Evolutionary conservation across 1,140 invertebrate species (phyloP).

Genomic region (Euura lappo): DNA sequence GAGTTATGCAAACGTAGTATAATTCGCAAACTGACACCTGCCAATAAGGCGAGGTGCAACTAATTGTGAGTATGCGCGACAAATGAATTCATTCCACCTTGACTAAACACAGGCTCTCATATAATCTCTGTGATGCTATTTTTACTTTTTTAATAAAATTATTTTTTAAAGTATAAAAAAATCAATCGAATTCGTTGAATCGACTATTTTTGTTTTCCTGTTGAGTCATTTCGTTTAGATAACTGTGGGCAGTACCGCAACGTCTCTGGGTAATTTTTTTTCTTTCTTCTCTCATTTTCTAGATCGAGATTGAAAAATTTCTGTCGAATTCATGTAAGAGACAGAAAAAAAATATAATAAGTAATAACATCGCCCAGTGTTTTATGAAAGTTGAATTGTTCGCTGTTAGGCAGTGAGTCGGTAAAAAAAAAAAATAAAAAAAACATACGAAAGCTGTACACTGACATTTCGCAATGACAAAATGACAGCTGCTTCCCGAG

Average conservation of each 20-base stretch:
- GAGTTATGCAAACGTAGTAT: neutral
- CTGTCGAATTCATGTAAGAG: neutral
- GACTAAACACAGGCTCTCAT: too few relatives aligned
- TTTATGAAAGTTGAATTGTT: neutral
- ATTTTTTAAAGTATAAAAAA: too few relatives aligned
- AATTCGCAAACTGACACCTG: conserved; percentile 4
- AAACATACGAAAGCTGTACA: neutral
- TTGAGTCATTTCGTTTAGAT: neutral
- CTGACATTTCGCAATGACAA: conserved; percentile 5
- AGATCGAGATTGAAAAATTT: neutral
- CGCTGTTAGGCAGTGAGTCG: neutral
- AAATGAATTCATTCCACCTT: too few relatives aligned
- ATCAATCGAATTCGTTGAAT: neutral
- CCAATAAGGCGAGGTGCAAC: neutral
- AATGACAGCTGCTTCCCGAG: conserved; percentile 7
- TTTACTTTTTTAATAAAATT: too few relatives aligned
- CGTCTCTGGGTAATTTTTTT: too few relatives aligned
- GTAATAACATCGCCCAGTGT: neutral
- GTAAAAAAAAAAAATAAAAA: too few relatives aligned
- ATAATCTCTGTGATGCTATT: too few relatives aligned
- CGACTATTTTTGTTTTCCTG: neutral
- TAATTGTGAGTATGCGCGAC: too few relatives aligned
- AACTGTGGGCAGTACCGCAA: too few relatives aligned
- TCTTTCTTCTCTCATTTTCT: too few relatives aligned
- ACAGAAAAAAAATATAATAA: neutral